These are phyloP conservation scores for Oceanites oceanicus DNA, from an alignment of 2,113 vertebrate genomes.

Conservation along the genomic window DNA sequence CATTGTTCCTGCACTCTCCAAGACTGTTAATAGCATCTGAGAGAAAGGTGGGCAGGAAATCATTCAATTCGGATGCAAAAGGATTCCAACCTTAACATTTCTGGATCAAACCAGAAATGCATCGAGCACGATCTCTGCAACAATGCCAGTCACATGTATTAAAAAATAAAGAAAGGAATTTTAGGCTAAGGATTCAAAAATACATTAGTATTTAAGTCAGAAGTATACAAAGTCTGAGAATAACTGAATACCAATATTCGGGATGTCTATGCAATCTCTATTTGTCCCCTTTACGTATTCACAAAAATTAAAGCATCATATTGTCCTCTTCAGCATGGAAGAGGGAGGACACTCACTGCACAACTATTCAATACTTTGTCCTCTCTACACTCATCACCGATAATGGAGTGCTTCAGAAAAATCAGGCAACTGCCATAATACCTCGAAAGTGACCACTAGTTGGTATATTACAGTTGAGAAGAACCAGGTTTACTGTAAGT, in stretches of 20 bases:
- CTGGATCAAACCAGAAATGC: not conserved
- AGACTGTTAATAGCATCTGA: not conserved
- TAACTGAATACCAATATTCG: not conserved
- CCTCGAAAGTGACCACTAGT: not conserved
- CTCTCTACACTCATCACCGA: not conserved
- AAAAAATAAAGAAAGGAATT: not conserved
- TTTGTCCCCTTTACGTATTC: not conserved
- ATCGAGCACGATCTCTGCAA: not conserved
- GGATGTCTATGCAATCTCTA: not conserved
- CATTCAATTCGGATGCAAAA: not conserved
- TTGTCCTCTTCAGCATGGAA: not conserved
- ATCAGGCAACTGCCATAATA: not conserved
- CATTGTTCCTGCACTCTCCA: not conserved
- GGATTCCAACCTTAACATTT: not conserved
- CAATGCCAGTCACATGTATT: not conserved
- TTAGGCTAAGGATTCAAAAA: not conserved
- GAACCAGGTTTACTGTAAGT: not conserved
- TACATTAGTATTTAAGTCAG: not conserved
- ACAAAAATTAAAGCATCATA: not conserved
- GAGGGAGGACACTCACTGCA: not conserved
- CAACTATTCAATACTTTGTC: not conserved
- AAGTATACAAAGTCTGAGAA: not conserved
- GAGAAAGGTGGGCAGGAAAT: conserved; percentile 33
- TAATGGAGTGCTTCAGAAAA: not conserved
- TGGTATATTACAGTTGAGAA: not conserved